A percentile compares a stretch with the other conserved stretches of the same genome.
Conservation (phyloP, 2,113 vertebrate genomes). For the Podilymbus podiceps region DNA sequence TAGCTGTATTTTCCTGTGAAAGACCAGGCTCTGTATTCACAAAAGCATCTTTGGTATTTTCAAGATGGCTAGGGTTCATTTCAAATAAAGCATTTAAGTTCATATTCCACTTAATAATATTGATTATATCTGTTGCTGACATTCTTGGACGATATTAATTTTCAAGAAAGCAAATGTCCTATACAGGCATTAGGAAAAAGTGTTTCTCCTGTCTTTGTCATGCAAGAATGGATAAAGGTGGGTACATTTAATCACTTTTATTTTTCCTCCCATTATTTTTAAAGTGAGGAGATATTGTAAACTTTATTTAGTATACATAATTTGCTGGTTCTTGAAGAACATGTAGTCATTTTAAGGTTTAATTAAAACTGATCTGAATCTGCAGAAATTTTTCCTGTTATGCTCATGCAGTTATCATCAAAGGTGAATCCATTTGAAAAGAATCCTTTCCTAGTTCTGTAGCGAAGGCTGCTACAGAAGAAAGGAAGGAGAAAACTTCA, state of each 20-base stretch:
- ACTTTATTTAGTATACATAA: neutral
- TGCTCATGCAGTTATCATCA: neutral
- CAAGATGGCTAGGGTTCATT: constrained; percentile 14
- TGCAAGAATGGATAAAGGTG: neutral
- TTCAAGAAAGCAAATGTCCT: constrained; percentile 19
- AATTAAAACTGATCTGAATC: neutral
- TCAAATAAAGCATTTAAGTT: constrained; percentile 48
- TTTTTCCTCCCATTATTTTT: neutral
- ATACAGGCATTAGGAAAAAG: neutral
- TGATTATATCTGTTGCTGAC: constrained; percentile 47
- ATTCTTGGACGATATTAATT: constrained; percentile 39
- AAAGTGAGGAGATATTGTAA: neutral
- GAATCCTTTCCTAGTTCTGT: neutral
- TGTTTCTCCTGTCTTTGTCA: neutral
- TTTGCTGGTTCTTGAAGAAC: neutral
- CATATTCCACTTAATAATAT: constrained; percentile 14
- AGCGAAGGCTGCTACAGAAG: neutral
- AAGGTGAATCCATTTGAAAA: neutral
- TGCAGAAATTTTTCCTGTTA: neutral
- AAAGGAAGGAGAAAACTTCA: neutral
- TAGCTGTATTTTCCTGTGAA: constrained; percentile 48
- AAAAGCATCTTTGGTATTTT: constrained; percentile 57
- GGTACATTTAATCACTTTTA: neutral
- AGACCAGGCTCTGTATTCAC: constrained; percentile 30
- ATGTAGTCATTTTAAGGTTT: neutral